Evolutionary conservation across 1,140 invertebrate genomes (phyloP).

Genomic region (Orchestia grillus): DNA sequence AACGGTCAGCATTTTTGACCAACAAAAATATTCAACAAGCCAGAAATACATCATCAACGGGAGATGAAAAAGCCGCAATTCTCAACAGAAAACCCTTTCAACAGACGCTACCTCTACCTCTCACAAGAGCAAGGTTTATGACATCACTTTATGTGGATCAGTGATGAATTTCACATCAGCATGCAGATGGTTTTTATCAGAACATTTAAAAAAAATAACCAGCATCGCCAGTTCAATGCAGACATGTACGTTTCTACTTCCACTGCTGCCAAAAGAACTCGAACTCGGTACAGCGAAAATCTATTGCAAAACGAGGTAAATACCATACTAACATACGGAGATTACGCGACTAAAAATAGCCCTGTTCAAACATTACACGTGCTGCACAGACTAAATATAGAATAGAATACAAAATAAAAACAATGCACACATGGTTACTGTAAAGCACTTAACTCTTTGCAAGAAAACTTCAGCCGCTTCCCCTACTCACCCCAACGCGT

Average conservation of each 20-base stretch:
- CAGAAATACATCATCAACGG: too few relatives aligned
- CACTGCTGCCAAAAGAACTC: not conserved
- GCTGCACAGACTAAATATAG: not conserved
- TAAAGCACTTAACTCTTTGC: not conserved
- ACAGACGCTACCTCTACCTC: not conserved
- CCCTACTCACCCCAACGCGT: not conserved
- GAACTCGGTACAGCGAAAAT: not conserved
- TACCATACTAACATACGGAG: not conserved
- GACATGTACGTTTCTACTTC: not conserved
- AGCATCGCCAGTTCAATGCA: not conserved
- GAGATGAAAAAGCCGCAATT: not conserved
- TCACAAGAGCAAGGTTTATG: not conserved
- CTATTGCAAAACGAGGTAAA: not conserved
- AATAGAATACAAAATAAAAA: not conserved
- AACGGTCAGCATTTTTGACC: not conserved
- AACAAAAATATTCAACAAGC: not conserved
- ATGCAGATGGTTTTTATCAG: not conserved
- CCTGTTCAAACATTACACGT: not conserved
- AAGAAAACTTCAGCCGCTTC: not conserved
- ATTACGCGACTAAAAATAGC: not conserved
- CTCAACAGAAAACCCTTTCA: not conserved
- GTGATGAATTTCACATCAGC: not conserved
- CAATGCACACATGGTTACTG: not conserved
- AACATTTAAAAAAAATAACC: not conserved
- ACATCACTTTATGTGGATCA: not conserved